Conservation (phyloP, 1,140 invertebrate genomes). For the Mya arenaria region DNA sequence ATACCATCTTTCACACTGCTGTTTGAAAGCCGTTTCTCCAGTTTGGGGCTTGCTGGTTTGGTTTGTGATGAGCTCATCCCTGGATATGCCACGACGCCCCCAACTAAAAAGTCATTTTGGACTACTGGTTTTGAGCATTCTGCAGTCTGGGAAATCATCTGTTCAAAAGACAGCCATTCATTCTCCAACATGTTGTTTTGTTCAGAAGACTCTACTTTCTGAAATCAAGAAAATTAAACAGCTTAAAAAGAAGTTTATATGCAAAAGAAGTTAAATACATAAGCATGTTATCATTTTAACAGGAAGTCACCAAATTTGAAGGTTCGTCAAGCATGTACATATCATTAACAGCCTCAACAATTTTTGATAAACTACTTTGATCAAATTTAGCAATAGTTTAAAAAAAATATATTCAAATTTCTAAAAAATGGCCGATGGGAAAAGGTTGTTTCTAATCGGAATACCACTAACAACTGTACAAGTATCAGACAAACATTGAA, state of each 20-base stretch:
- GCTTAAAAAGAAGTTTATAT: neutral
- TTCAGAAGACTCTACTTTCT: neutral
- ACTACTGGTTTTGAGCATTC: neutral
- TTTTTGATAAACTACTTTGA: neutral
- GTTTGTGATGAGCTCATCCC: neutral
- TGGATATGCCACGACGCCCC: conserved; percentile 39
- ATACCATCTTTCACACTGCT: conserved; percentile 38
- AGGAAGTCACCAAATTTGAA: neutral
- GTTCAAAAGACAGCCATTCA: conserved; percentile 53
- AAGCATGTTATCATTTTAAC: neutral
- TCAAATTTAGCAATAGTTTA: too few species aligned
- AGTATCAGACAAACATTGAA: too few species aligned
- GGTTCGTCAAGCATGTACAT: neutral
- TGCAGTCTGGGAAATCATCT: conserved; percentile 41
- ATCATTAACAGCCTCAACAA: neutral
- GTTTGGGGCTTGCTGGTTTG: neutral
- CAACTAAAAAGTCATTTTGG: conserved; percentile 15
- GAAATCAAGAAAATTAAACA: neutral
- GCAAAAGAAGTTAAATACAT: neutral
- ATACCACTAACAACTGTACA: too few species aligned
- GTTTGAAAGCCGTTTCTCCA: conserved; percentile 9
- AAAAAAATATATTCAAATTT: too few species aligned
- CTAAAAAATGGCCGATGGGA: too few species aligned
- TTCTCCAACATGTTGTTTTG: conserved; percentile 20
- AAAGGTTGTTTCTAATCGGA: too few species aligned